Evolutionary conservation across 2,888 invertebrate genomes (phyloP).

Genomic region (Cataglyphis altisquamis): DNA sequence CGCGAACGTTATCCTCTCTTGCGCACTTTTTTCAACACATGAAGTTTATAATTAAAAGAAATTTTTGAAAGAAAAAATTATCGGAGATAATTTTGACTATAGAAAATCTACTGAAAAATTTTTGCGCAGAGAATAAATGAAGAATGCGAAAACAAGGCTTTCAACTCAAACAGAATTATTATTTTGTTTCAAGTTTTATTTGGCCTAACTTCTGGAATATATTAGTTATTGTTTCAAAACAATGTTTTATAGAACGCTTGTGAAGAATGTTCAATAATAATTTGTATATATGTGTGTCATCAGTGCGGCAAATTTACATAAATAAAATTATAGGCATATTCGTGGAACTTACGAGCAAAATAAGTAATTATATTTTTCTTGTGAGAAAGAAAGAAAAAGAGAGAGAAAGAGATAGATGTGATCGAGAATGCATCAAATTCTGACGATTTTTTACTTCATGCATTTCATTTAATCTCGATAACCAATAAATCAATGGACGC

Average conservation of each 20-base stretch:
- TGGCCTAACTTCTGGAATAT: background rate
- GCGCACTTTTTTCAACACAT: background rate
- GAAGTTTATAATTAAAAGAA: background rate
- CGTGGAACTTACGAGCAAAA: background rate
- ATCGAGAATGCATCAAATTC: background rate
- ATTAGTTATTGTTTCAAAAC: background rate
- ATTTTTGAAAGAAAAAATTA: background rate
- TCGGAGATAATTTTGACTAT: background rate
- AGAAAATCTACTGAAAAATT: background rate
- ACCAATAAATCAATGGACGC: background rate
- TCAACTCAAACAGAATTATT: background rate
- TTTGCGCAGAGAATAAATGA: background rate
- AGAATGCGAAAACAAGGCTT: background rate
- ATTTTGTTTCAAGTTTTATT: background rate
- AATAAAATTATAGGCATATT: background rate
- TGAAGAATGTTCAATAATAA: background rate
- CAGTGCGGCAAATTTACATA: background rate
- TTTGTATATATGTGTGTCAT: background rate
- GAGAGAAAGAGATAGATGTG: background rate
- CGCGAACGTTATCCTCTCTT: background rate
- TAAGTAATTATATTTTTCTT: background rate
- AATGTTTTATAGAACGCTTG: background rate
- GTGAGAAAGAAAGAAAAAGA: background rate
- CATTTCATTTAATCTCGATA: background rate
- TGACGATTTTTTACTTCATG: constrained; percentile 18